These are phyloP conservation scores for Australoheros facetus DNA, from an alignment of 2,797 vertebrate species.

Conservation along the genomic window DNA sequence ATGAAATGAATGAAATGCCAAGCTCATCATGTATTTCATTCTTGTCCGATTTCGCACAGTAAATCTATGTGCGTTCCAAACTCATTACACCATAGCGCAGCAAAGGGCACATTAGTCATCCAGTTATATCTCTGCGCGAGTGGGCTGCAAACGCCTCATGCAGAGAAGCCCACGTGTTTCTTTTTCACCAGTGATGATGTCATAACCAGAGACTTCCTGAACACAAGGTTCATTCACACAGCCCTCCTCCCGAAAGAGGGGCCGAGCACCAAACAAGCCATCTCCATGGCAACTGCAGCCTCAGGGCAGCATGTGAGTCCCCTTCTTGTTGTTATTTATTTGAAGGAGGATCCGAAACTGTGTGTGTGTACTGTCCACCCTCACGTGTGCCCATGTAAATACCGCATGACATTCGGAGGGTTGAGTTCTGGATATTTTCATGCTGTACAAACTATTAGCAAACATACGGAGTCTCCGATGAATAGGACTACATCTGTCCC, in stretches of 20 bases:
- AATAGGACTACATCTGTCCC: constrained; percentile 22
- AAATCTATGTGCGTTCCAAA: constrained; percentile 49
- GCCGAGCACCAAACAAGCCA: constrained; percentile 71
- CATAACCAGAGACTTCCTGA: constrained; percentile 78
- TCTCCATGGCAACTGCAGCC: constrained; percentile 66
- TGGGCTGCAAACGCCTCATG: constrained; percentile 35
- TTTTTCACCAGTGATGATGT: constrained; percentile 73
- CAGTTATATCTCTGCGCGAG: constrained; percentile 62
- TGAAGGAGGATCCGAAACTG: constrained; percentile 39
- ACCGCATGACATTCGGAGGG: constrained; percentile 2
- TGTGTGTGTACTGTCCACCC: constrained; percentile 12
- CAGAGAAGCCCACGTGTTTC: constrained; percentile 59
- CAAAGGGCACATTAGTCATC: constrained; percentile 78
- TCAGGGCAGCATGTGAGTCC: constrained; percentile 42
- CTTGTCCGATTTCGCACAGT: constrained; percentile 43
- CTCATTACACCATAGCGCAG: constrained; percentile 61
- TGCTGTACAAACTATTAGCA: constrained; percentile 24
- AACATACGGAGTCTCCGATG: constrained; percentile 31
- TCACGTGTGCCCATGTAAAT: constrained; percentile 30
- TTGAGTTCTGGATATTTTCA: constrained; percentile 15
- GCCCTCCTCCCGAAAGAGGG: constrained; percentile 50
- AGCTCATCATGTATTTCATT: constrained; percentile 59
- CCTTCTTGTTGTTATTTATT: constrained; percentile 55
- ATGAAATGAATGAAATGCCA: constrained; percentile 60
- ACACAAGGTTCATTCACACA: constrained; percentile 83